Percentiles rank a stretch among this genome's conserved stretches.
Evolutionary conservation across 2,888 invertebrate species (phyloP).

Genomic region (Myopa testacea): DNA sequence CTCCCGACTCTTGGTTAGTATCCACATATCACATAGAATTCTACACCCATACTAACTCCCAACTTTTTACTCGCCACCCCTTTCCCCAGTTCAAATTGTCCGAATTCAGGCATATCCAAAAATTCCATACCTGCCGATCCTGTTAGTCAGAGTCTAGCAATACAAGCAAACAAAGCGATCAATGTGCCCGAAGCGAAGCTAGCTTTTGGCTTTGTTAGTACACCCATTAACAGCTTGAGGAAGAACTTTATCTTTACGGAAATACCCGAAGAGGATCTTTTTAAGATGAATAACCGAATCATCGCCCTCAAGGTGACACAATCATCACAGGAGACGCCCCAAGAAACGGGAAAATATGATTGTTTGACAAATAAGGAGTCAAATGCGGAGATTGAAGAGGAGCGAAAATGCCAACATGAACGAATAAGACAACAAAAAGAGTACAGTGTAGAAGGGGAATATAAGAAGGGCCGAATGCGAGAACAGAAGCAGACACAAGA

Average conservation of each 20-base stretch:
- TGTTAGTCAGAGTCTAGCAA: constrained; percentile 69
- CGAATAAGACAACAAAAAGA: constrained; percentile 4
- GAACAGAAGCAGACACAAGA: neutral
- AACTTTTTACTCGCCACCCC: too few relatives aligned
- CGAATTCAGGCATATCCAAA: neutral
- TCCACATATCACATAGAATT: neutral
- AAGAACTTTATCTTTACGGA: constrained; percentile 52
- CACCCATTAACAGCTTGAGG: constrained; percentile 66
- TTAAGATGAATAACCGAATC: constrained; percentile 70
- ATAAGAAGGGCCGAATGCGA: constrained; percentile 35
- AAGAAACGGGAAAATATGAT: neutral
- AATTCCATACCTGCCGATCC: constrained; percentile 68
- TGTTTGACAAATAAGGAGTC: neutral
- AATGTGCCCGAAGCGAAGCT: constrained; percentile 70
- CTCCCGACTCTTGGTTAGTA: neutral
- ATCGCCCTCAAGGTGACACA: constrained; percentile 68
- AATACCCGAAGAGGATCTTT: constrained; percentile 70
- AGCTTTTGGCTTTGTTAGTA: constrained; percentile 70
- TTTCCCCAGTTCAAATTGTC: neutral
- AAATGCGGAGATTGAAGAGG: constrained; percentile 44
- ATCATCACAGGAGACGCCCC: neutral
- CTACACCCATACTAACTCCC: neutral
- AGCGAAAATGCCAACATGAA: constrained; percentile 49
- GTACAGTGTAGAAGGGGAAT: constrained; percentile 46
- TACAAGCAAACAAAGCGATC: constrained; percentile 66